Evolutionary conservation across 1,140 invertebrate species (phyloP).

Genomic region (Tribolium madens): DNA sequence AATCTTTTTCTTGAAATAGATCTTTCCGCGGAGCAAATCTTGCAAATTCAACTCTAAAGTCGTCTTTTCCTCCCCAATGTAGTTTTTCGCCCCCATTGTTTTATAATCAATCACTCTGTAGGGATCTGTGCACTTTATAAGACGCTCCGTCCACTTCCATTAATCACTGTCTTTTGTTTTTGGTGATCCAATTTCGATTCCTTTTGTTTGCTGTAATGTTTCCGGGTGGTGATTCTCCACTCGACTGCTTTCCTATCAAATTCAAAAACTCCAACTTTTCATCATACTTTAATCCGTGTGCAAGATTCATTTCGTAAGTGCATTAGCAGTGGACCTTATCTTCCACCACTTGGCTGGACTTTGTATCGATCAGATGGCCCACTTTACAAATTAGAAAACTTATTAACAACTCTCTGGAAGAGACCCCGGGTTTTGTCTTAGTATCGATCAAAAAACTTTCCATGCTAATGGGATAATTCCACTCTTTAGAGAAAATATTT

Average conservation of each 20-base stretch:
- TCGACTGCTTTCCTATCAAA: slow-evolving; percentile 50
- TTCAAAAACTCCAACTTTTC: slow-evolving; percentile 47
- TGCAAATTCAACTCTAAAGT: neutral
- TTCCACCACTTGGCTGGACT: neutral
- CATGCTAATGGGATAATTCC: neutral
- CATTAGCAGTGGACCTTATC: slow-evolving; percentile 31
- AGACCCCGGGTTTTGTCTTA: no score
- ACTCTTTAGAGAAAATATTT: neutral
- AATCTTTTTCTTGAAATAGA: neutral
- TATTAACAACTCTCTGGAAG: neutral
- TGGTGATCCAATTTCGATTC: slow-evolving; percentile 57
- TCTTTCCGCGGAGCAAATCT: slow-evolving; percentile 1
- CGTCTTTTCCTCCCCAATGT: neutral
- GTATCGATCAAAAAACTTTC: neutral
- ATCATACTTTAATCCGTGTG: slow-evolving; percentile 21
- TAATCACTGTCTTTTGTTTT: slow-evolving; percentile 59
- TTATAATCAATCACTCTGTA: slow-evolving; percentile 54
- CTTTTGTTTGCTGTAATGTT: slow-evolving; percentile 57
- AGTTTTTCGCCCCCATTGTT: slow-evolving; percentile 47
- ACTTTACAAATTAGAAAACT: slow-evolving; percentile 39
- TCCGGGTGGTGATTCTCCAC: slow-evolving; percentile 54
- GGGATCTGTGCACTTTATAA: slow-evolving; percentile 53
- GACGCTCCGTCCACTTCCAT: slow-evolving; percentile 52
- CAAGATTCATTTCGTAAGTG: slow-evolving; percentile 33
- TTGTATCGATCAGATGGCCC: slow-evolving; percentile 4